Evolutionary conservation across 2,888 invertebrate genomes (phyloP).

Genomic region (Lasioglossum calceatum): DNA sequence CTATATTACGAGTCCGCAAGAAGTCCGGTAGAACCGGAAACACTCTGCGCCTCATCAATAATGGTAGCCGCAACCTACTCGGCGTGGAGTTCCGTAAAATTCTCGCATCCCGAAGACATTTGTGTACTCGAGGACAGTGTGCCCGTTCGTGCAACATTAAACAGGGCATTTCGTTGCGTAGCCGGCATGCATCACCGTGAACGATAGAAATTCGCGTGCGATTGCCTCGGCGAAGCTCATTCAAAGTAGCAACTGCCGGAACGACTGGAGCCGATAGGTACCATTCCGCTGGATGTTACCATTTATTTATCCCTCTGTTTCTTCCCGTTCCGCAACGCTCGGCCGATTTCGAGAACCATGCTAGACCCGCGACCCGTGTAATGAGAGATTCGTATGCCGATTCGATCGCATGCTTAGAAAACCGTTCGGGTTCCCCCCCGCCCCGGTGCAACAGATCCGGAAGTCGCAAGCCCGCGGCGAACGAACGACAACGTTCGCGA

Average conservation of each 20-base stretch:
- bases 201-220: conserved; percentile 38
- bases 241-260: neutral
- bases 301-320: conserved; percentile 45
- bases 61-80: neutral
- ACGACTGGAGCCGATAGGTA: conserved; percentile 27
- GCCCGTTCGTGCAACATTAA: neutral
- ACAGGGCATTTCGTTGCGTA: neutral
- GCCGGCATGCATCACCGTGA: conserved; percentile 33
- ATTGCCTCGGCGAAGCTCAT: conserved; percentile 25
- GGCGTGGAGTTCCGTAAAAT: neutral
- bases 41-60: neutral
- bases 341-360: conserved; percentile 16
- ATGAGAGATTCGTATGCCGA: conserved; percentile 61
- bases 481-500: neutral
- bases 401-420: conserved; percentile 37
- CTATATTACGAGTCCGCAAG: neutral
- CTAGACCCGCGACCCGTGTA: conserved; percentile 45
- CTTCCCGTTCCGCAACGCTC: conserved; percentile 29
- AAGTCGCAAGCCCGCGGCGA: neutral
- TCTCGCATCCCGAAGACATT: neutral
- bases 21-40: neutral
- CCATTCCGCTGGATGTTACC: conserved; percentile 37
- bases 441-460: conserved; percentile 14
- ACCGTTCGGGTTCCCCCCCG: conserved; percentile 18
- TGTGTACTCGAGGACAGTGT: conserved; percentile 5